Evolutionary conservation across 2,888 invertebrate species (phyloP).

Genomic region (Caenorhabditis drosophilae): DNA sequence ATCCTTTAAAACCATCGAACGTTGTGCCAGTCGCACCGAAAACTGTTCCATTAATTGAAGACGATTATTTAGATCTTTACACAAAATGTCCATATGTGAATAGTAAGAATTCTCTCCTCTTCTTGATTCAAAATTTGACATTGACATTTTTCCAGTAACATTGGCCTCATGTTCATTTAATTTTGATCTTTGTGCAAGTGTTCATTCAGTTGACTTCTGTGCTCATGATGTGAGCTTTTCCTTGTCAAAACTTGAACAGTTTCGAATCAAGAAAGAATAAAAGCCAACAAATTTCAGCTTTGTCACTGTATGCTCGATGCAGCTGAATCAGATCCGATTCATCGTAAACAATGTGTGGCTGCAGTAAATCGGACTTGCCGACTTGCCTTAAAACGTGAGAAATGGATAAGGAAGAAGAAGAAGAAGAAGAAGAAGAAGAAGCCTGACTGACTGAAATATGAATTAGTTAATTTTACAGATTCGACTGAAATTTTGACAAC

Average conservation of each 20-base stretch:
- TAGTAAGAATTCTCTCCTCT: constrained; percentile 29
- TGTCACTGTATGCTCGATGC: constrained; percentile 32
- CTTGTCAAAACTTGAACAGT: not conserved
- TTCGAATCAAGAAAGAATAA: not conserved
- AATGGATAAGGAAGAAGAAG: too few relatives aligned
- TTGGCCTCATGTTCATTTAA: constrained; percentile 40
- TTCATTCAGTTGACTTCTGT: constrained; percentile 29
- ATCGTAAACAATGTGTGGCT: not conserved
- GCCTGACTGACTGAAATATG: not conserved
- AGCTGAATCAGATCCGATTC: constrained; percentile 7
- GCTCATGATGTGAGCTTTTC: constrained; percentile 20
- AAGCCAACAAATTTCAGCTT: constrained; percentile 12
- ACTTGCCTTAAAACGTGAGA: constrained; percentile 14
- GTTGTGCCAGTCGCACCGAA: constrained; percentile 7
- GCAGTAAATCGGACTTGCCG: constrained; percentile 15
- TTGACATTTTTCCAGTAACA: constrained; percentile 34
- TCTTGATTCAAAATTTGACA: too few relatives aligned
- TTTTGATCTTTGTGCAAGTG: constrained; percentile 28
- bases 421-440: too few relatives aligned
- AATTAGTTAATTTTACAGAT: constrained; percentile 11
- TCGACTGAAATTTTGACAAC: constrained; percentile 13
- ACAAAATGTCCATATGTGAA: constrained; percentile 33
- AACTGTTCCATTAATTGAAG: constrained; percentile 7
- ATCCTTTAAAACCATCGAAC: constrained; percentile 11
- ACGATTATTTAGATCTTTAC: constrained; percentile 32